phyloP scores from a whole-genome alignment of 2,113 vertebrate species.

The Peromyscus polionotus region DNA sequence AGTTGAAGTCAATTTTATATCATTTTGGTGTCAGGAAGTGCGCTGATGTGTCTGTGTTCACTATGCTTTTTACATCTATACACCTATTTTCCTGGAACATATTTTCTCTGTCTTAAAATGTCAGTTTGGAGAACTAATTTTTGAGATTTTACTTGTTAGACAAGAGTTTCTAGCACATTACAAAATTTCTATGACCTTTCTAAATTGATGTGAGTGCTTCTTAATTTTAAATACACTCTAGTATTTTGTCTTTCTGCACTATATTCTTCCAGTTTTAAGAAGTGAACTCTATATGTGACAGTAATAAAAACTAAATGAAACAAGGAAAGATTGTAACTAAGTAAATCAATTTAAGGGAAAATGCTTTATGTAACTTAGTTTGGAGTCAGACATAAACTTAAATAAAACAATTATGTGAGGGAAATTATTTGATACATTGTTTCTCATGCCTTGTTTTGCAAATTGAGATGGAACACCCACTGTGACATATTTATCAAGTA shows the following conservation, averaged over 20 bases:
- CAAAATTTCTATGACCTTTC: neutral
- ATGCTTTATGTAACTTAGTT: conserved; percentile 31
- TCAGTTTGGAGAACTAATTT: neutral
- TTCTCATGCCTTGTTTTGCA: conserved; percentile 52
- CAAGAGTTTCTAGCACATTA: neutral
- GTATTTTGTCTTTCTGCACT: neutral
- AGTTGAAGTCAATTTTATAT: neutral
- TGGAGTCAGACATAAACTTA: conserved; percentile 14
- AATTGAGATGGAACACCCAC: conserved; percentile 6
- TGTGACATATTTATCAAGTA: conserved; percentile 31
- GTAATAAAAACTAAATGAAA: conserved; percentile 26
- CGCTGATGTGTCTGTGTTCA: neutral
- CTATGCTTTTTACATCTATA: neutral
- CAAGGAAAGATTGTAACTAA: conserved; percentile 3
- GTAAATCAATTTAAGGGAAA: conserved; percentile 45
- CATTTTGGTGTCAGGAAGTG: neutral
- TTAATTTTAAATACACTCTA: conserved; percentile 31
- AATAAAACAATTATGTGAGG: conserved; percentile 44
- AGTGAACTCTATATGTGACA: neutral
- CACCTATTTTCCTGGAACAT: neutral
- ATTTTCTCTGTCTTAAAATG: neutral
- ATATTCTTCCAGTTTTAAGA: neutral
- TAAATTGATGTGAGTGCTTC: neutral
- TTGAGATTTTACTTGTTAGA: neutral
- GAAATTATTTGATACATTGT: conserved; percentile 40